Evolutionary conservation across 2,888 invertebrate species (phyloP).

Genomic region (Operophtera brumata): DNA sequence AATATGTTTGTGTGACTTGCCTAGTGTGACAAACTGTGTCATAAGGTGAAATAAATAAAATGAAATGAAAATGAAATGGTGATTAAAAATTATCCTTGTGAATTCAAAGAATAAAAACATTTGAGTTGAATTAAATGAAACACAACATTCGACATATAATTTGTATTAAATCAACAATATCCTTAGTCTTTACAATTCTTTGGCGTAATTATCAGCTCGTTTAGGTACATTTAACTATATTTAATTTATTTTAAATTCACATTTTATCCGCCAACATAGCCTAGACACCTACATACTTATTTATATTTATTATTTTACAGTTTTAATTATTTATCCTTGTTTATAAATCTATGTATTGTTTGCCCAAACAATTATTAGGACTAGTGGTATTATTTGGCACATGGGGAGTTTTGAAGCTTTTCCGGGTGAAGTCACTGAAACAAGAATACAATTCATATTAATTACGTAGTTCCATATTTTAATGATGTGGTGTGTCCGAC

Average conservation of each 20-base stretch:
- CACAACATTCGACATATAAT: constrained; percentile 66
- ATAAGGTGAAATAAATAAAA: too few species aligned
- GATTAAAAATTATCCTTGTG: too few species aligned
- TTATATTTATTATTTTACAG: constrained; percentile 46
- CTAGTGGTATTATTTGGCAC: constrained; percentile 67
- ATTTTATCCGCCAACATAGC: constrained; percentile 53
- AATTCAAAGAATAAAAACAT: too few species aligned
- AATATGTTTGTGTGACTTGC: too few species aligned
- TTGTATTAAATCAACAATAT: constrained; percentile 81
- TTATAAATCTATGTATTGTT: constrained; percentile 60
- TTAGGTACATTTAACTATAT: constrained; percentile 60
- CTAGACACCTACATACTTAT: constrained; percentile 59
- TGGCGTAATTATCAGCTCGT: constrained; percentile 75
- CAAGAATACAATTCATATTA: constrained; percentile 27
- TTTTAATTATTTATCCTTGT: constrained; percentile 28
- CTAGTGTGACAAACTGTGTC: too few species aligned
- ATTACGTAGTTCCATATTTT: not conserved
- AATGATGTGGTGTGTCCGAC: too few species aligned
- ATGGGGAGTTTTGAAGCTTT: constrained; percentile 58
- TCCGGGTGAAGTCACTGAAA: constrained; percentile 76
- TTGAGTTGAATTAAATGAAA: constrained; percentile 57
- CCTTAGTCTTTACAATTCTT: constrained; percentile 77
- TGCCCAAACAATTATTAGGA: constrained; percentile 63
- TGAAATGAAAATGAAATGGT: too few species aligned
- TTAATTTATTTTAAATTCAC: constrained; percentile 64